Evolutionary conservation across 2,797 vertebrate genomes (phyloP), one percentile per base, ranked within the genome.

Genomic region (Urocyon cinereoargenteus): DNA sequence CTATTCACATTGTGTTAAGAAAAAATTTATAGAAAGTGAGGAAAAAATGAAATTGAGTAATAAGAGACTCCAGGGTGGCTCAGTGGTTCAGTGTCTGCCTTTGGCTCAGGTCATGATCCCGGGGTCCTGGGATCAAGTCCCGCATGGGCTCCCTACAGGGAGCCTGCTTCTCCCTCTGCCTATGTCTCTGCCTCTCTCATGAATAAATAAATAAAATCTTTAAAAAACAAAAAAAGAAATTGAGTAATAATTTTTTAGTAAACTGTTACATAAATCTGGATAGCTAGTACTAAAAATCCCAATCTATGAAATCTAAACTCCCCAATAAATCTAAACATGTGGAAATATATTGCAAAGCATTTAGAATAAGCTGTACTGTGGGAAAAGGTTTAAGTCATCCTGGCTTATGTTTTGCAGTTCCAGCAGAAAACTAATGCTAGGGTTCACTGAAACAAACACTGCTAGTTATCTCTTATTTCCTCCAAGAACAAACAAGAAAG

Each of bases 281-380:
- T n/a, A 88, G 55, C 15, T 40, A 86, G 86, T 49, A 59, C 19
- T 79, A 93, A 97, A 95, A 93, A 45, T 53, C 2, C 28, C 10
- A 94, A 72, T 28, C 26, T 90, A 93, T 61, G 36, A 97, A 86
- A 93, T 89, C 45, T 90, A 68, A 91, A 96, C 91, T 68, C 90
- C 0, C 87, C 36, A 62, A 12, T 6, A 90, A 86, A 9, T 1
- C 59, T 78, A 36, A 31, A 94, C 70, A 62, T 0, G 45, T n/a
- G 51, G 66, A 92, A 98, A 53, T 36, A 72, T 34, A 66, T 3
- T 55, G 4, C 51, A 91, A 0, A 9, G 14, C 49, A 75, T 64
- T 84, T 57, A 92, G 62, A 88, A 70, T 64, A 10, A 18, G 34
- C 0, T 81, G 53, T 78, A 49, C 68, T 83, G 36, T 12, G 55